Base-by-base conservation (phyloP, 2,888 invertebrate species). In the Chironomus tentans region DNA sequence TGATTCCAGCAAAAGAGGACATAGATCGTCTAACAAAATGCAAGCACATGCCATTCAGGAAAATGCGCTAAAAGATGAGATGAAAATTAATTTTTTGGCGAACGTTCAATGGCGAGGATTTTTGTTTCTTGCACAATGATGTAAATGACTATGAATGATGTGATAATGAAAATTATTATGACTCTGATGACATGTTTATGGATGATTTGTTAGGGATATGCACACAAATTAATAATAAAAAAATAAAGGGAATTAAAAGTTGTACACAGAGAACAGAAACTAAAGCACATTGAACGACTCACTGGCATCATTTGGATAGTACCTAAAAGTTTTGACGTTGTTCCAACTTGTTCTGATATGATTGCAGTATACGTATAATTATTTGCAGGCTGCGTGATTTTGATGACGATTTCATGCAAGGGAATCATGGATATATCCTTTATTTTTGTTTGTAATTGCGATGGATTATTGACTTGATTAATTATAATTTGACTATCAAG, bases 361-460 rank as follows among this genome's bases (percentile, higher is more conserved):
- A 73, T 73, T 28, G 73, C 73, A 18, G 74, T 47, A 38, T 74
- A 74, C 10, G 47, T 47, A n/a, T 65, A 68, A 74, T 46, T 73
- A 50, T 48, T 74, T 15, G 68, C 62, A 12, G 73, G 62, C 12
- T 28, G 22, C 22, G 74, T 62, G 62, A 74, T 74, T 74, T 74
- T 74, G 6, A 74, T 74, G 68, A 74, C 74, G 62, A 74, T 74
- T 38, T 74, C 74, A 74, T 74, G 74, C 74, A 74, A 47, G 62
- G 74, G 74, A 48, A 74, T 74, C 74, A 74, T 74, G 56, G 7
- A 56, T 56, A 13, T 38, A 56, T 18, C n/a, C n/a, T 18, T 50
- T 15, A 50, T 28, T n/a, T n/a, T n/a, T n/a, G n/a, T n/a, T n/a
- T 38, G 38, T 38, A 38, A 38, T 38, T 38, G 38, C 38, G 38